phyloP scores from a whole-genome alignment of 1,140 invertebrate genomes.

The Dreissena rostriformis region DNA sequence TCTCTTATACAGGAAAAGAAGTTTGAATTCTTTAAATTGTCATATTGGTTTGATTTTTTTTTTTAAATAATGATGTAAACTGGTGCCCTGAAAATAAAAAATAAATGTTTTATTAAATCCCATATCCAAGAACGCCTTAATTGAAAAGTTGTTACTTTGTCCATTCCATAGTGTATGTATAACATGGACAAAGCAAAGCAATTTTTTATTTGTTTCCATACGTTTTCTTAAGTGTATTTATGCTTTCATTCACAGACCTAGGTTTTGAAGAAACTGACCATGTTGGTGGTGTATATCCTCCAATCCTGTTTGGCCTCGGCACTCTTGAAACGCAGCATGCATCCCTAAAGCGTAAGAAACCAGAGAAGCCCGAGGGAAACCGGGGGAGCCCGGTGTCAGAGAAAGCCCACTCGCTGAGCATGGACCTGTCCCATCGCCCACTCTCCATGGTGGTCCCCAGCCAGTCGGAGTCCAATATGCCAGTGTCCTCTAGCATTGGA shows the following conservation, averaged over 20 bases:
- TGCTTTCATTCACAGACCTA: conserved; percentile 60
- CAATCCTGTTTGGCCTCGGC: not conserved
- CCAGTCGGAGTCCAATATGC: conserved; percentile 78
- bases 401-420: conserved; percentile 76
- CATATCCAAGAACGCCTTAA: not conserved
- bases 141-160: not conserved
- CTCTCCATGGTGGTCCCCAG: conserved; percentile 80
- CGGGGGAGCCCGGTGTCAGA: conserved; percentile 70
- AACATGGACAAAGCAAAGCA: too few species aligned
- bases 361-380: conserved; percentile 61
- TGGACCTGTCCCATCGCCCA: conserved; percentile 76
- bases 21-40: too few species aligned
- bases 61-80: too few species aligned
- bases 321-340: conserved; percentile 83
- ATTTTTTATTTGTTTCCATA: too few species aligned
- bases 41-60: too few species aligned
- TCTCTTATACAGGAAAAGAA: too few species aligned
- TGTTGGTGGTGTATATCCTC: conserved; percentile 63
- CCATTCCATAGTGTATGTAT: not conserved
- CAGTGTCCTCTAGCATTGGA: conserved; percentile 75
- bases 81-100: too few species aligned
- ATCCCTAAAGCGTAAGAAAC: conserved; percentile 83
- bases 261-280: conserved; percentile 78
- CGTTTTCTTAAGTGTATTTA: too few species aligned
- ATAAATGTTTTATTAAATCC: not conserved